A percentile compares a stretch with the other conserved stretches of the same genome.
These are phyloP conservation scores for Pangasius djambal DNA, from an alignment of 2,797 vertebrate species.

Conservation along the genomic window DNA sequence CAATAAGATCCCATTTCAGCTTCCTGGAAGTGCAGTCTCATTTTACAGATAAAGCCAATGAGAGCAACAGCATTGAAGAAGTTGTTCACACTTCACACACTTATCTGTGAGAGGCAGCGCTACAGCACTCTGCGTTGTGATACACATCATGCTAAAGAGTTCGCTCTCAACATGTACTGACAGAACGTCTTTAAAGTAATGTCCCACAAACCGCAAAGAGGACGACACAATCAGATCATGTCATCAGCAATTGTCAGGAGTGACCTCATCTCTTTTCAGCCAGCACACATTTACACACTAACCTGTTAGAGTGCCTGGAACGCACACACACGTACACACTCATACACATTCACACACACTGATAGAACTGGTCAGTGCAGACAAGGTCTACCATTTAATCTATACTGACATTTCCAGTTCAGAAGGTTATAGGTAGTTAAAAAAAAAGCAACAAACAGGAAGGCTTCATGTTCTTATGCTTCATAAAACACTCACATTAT, in stretches of 20 bases:
- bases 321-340: constrained; percentile 2
- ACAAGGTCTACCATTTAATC: too few species aligned
- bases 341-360: neutral
- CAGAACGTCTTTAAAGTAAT: constrained; percentile 10
- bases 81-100: neutral
- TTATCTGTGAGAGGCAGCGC: neutral
- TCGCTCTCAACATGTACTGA: constrained; percentile 5
- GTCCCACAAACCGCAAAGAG: constrained; percentile 21
- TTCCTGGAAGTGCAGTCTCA: constrained; percentile 16
- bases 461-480: neutral
- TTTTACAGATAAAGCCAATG: neutral
- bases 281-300: constrained; percentile 23
- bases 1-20: constrained; percentile 33
- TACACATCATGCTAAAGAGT: neutral
- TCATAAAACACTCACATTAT: neutral
- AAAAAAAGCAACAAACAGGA: neutral
- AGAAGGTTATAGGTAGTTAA: neutral
- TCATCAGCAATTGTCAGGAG: constrained; percentile 24
- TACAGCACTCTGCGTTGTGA: neutral
- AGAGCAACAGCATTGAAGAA: neutral
- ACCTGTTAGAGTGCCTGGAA: neutral
- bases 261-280: constrained; percentile 3
- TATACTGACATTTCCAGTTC: neutral
- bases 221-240: constrained; percentile 35
- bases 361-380: neutral